These are phyloP conservation scores for Chelmon rostratus DNA, from an alignment of 2,797 vertebrate species.

Conservation along the genomic window DNA sequence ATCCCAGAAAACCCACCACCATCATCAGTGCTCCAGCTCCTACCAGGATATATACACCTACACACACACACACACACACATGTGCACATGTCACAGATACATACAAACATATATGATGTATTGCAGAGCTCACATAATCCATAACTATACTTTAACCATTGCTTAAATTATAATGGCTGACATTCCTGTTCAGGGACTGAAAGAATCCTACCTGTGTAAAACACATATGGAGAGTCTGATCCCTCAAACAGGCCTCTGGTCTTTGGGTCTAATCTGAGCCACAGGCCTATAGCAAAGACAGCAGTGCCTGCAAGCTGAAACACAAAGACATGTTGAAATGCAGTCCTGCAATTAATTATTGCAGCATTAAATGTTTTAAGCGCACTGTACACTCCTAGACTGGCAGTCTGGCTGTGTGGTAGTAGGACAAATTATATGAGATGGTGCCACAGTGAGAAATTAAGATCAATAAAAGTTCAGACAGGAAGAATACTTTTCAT, in stretches of 20 bases:
- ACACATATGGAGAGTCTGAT: constrained; percentile 84
- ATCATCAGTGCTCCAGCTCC: constrained; percentile 96
- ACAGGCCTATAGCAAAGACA: constrained; percentile 93
- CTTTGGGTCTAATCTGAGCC: constrained; percentile 94
- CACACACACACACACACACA: constrained; percentile 31
- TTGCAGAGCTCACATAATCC: not conserved
- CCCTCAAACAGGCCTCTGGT: constrained; percentile 93
- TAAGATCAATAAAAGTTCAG: not conserved
- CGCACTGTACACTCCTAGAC: not conserved
- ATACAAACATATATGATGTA: not conserved
- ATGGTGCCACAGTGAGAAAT: not conserved
- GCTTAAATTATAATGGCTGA: not conserved
- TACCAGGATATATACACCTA: constrained; percentile 96
- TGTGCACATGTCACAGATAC: not conserved
- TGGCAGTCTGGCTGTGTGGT: not conserved
- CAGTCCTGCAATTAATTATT: not conserved
- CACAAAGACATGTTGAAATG: constrained; percentile 34
- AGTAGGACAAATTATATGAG: not conserved
- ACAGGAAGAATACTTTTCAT: not conserved
- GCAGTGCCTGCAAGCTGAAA: constrained; percentile 93
- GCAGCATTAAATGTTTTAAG: not conserved
- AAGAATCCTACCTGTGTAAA: constrained; percentile 91
- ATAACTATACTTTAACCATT: not conserved
- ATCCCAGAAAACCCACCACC: constrained; percentile 98
- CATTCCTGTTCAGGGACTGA: not conserved